These are phyloP conservation scores for Acronicta alni DNA, from an alignment of 2,888 invertebrate genomes.

Conservation along the genomic window DNA sequence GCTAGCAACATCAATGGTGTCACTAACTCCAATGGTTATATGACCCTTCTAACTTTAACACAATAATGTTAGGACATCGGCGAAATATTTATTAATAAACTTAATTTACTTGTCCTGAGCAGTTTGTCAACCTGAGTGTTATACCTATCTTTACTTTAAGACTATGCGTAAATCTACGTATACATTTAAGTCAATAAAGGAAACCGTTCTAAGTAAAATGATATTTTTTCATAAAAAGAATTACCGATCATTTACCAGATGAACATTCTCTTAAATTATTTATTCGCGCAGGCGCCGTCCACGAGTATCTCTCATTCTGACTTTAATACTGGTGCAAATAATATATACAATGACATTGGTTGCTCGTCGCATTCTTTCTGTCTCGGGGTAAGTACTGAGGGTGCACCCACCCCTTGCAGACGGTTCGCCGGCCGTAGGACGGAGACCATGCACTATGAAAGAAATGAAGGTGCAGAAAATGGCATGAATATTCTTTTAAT, in stretches of 20 bases:
- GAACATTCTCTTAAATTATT: slow-evolving; percentile 32
- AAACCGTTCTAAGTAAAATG: too few species aligned
- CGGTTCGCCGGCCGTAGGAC: slow-evolving; percentile 58
- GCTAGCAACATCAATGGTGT: too few species aligned
- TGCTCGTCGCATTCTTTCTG: slow-evolving; percentile 70
- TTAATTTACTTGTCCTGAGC: too few species aligned
- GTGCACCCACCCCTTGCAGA: slow-evolving; percentile 72
- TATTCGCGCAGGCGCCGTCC: slow-evolving; percentile 25
- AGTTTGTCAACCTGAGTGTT: too few species aligned
- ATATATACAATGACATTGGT: slow-evolving; percentile 65
- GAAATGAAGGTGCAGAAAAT: slow-evolving; percentile 29
- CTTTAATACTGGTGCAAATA: slow-evolving; percentile 55
- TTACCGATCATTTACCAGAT: slow-evolving; percentile 24
- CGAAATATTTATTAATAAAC: too few species aligned
- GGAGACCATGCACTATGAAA: slow-evolving; percentile 26
- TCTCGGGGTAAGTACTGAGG: slow-evolving; percentile 59
- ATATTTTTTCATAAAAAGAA: slow-evolving; percentile 15
- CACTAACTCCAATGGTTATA: too few species aligned
- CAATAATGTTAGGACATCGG: too few species aligned
- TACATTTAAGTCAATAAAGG: too few species aligned
- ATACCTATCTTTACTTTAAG: too few species aligned
- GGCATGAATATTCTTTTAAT: not conserved
- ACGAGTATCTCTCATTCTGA: slow-evolving; percentile 33
- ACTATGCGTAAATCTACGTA: too few species aligned
- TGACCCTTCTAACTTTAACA: too few species aligned